Evolutionary conservation across 2,797 vertebrate genomes (phyloP), one percentile per base, ranked within the genome.

Genomic region (Nannoperca australis): DNA sequence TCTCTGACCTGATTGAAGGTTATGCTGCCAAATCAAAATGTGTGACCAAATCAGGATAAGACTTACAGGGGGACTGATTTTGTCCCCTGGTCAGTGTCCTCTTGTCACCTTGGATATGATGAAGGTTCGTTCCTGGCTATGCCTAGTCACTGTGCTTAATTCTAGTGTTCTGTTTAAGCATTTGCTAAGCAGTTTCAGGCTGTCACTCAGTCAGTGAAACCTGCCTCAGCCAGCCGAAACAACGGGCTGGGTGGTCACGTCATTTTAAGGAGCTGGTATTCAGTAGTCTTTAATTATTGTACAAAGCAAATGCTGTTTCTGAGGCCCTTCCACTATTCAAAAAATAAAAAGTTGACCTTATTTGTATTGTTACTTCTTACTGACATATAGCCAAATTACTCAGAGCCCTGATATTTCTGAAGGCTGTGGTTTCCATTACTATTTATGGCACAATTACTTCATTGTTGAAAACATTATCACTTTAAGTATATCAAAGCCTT

Each of bases 1-100:
- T 73, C 63, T 50, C 38, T 45, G 79, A 76, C 77, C 76, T 62
- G 62, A 82, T 73, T 69, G 51, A 69, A 24, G 68, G 50, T 53
- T 70, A 27, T n/a, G 13, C 63, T 65, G 56, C 13, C 50, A 44
- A 54, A 70, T 53, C 40, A 64, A 58, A 70, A 61, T 40, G 32
- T 73, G 49, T 61, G 71, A 32, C 38, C 24, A 79, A 63, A 50
- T 63, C 53, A 64, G 50, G 7, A n/a, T 63, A 62, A 13, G 32
- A 69, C 5, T 27, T 38, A 20, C 22, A 22, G 45, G 14, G 10
- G 32, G 24, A 17, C 49, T 36, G 11, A 27, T 14, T 3, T 3
- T 47, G 40, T 78, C 36, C 15, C 11, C 50, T 45, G 50, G 45
- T 56, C 38, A 11, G 22, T 56, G 22, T 44, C 1, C 0, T 42